phyloP scores from a whole-genome alignment of 2,797 vertebrate species.

The Sebastes ruberrimus region DNA sequence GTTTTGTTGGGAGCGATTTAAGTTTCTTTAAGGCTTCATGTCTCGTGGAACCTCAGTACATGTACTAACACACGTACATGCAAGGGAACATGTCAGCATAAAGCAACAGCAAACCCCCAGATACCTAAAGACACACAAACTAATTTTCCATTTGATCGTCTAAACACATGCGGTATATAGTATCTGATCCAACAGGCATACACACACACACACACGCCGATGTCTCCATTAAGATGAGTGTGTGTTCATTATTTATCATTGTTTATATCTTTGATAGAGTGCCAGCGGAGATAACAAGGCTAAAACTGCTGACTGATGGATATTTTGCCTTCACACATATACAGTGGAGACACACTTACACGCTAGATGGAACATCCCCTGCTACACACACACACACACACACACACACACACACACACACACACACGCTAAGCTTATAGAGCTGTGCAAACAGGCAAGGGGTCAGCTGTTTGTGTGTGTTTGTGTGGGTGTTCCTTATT shows the following conservation, averaged over 20 bases:
- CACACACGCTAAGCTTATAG: not conserved
- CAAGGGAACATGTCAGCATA: constrained; percentile 4
- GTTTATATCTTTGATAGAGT: constrained; percentile 62
- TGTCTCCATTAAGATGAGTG: constrained; percentile 38
- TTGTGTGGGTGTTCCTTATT: constrained; percentile 38
- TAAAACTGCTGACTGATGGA: constrained; percentile 66
- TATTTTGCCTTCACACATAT: constrained; percentile 43
- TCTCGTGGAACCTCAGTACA: not conserved
- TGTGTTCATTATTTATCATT: constrained; percentile 68
- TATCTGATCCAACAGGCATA: not conserved
- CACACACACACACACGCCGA: not conserved
- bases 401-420: not conserved
- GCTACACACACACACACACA: not conserved
- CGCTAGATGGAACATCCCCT: not conserved
- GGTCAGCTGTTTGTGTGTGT: constrained; percentile 23
- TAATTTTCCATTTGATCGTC: constrained; percentile 9
- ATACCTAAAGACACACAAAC: constrained; percentile 28
- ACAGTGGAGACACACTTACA: constrained; percentile 16
- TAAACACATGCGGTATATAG: not conserved
- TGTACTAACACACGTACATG: not conserved
- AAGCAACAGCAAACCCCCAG: not conserved
- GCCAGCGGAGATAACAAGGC: constrained; percentile 62
- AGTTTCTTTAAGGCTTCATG: not conserved
- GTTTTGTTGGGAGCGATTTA: not conserved
- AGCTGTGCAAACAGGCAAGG: constrained; percentile 15